phyloP scores from a whole-genome alignment of 2,113 vertebrate genomes.

The Corythoichthys intestinalis region DNA sequence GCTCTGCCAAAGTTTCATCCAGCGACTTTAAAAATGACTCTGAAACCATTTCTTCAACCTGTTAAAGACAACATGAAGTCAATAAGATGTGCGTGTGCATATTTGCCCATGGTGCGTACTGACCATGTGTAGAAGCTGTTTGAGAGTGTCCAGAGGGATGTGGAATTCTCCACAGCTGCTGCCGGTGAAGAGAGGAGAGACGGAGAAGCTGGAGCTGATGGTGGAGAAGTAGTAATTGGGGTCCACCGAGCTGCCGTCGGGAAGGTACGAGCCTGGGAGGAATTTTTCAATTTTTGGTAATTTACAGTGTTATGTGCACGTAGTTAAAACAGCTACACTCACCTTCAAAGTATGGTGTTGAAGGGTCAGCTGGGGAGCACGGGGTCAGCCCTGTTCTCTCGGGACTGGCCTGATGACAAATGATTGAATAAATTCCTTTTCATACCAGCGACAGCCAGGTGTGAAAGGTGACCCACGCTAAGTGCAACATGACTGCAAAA shows the following conservation, averaged over 20 bases:
- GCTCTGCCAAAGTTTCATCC: slow-evolving; percentile 75
- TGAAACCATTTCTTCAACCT: slow-evolving; percentile 89
- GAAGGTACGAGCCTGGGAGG: slow-evolving; percentile 81
- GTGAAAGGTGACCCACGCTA: too few species aligned
- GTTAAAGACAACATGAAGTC: not conserved
- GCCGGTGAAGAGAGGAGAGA: slow-evolving; percentile 92
- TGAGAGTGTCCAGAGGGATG: slow-evolving; percentile 84
- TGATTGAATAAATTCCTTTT: not conserved
- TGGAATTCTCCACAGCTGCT: slow-evolving; percentile 83
- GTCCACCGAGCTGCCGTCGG: slow-evolving; percentile 86
- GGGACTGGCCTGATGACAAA: slow-evolving; percentile 84
- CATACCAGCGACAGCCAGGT: too few species aligned
- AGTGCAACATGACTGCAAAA: not conserved
- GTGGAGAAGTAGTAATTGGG: slow-evolving; percentile 93
- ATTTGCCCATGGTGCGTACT: not conserved
- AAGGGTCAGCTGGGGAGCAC: slow-evolving; percentile 82
- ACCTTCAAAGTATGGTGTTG: slow-evolving; percentile 94
- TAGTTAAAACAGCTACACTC: not conserved
- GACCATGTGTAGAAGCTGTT: slow-evolving; percentile 89
- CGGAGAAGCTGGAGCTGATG: slow-evolving; percentile 94
- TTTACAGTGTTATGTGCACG: not conserved
- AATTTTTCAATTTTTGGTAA: not conserved
- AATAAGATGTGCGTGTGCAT: not conserved
- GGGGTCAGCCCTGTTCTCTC: slow-evolving; percentile 82
- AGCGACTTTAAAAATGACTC: slow-evolving; percentile 85